A percentile compares a stretch with the other conserved stretches of the same genome.
Conservation (phyloP, 2,113 vertebrate species). For the Leptocoma aspasia region DNA sequence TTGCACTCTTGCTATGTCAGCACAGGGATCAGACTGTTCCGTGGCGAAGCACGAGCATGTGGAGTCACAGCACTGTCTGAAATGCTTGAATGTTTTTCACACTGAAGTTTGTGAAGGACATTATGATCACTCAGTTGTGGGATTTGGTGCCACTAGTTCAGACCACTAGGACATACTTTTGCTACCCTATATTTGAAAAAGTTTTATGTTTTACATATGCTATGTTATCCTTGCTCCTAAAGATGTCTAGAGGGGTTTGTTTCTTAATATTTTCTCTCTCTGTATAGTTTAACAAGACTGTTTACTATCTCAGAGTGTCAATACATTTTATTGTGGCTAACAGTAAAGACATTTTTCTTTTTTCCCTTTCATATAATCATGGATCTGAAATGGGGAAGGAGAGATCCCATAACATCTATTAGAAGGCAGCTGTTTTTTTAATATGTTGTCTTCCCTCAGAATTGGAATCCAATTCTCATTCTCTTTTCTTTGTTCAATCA, state of each 20-base stretch:
- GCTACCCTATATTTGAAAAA: not conserved
- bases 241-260: not conserved
- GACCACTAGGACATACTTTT: not conserved
- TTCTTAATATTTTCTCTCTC: not conserved
- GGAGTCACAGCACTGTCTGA: conserved; percentile 39
- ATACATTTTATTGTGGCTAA: not conserved
- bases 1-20: conserved; percentile 69
- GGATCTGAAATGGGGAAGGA: not conserved
- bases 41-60: conserved; percentile 33
- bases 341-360: not conserved
- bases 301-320: not conserved
- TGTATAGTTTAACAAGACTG: not conserved
- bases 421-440: not conserved
- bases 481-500: not conserved
- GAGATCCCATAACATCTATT: not conserved
- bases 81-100: conserved; percentile 22
- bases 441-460: not conserved
- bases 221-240: not conserved
- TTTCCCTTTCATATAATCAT: not conserved
- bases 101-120: conserved; percentile 41
- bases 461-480: not conserved
- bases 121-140: not conserved
- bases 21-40: conserved; percentile 68
- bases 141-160: conserved; percentile 1
- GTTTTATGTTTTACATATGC: not conserved